Base-by-base conservation (phyloP, 37 sponge, comb jelly and placozoan species). In the Petrosia ficiformis region DNA sequence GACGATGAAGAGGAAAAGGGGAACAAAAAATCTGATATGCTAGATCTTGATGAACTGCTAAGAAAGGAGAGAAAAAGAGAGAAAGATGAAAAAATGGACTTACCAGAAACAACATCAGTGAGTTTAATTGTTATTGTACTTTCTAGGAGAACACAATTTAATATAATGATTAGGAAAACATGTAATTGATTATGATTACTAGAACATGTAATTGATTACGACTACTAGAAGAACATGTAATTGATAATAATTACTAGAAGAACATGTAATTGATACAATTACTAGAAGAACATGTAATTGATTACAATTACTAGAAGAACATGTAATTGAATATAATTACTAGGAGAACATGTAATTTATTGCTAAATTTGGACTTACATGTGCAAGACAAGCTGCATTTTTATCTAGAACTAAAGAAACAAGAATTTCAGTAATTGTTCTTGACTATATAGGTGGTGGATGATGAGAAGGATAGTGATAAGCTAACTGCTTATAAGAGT, bases 401-500 rank as follows among this genome's bases (percentile, higher is more conserved):
- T n/a, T n/a, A n/a, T n/a, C n/a, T n/a, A n/a, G n/a, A n/a, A n/a
- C n/a, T n/a, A n/a, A n/a, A n/a, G n/a, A n/a, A n/a, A n/a, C n/a
- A n/a, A n/a, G n/a, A n/a, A n/a, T n/a, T n/a, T n/a, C n/a, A n/a
- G n/a, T n/a, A n/a, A n/a, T n/a, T n/a, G n/a, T n/a, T n/a, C n/a
- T n/a, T n/a, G n/a, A n/a, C n/a, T n/a, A n/a, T n/a, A n/a, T n/a
- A n/a, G n/a, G n/a, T n/a, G n/a, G n/a, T n/a, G n/a, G 70, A 22
- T 11, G 57, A 26, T 41, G 77, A 71, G 24, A 70, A 60, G n/a
- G 85, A 80, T 4, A 65, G 59, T 52, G 84, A 76, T 37, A 83
- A 76, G 39, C 75, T 92, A 22, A 87, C 79, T 42, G 85, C 93
- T 57, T 92, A 92, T 82, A 92, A 92, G 80, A 88, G 40, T 29